A percentile compares a stretch with the other conserved stretches of the same genome.
Evolutionary conservation across 2,113 vertebrate species (phyloP).

Genomic region (Scophthalmus maximus): DNA sequence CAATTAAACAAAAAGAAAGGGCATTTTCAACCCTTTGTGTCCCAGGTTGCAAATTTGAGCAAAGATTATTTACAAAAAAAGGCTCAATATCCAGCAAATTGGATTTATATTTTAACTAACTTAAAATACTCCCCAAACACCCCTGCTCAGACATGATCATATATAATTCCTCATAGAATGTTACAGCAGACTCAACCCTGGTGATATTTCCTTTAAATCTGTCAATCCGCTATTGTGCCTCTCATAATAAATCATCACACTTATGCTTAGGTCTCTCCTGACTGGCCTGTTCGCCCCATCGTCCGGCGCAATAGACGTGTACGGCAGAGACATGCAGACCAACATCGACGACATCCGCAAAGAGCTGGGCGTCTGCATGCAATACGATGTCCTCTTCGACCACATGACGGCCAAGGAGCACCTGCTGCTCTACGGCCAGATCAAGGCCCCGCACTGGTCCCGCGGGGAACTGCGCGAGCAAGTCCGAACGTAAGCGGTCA

Average conservation of each 20-base stretch:
- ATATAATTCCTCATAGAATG: background rate
- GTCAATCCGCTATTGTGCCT: background rate
- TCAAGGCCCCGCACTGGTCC: constrained; percentile 93
- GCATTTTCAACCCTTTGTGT: background rate
- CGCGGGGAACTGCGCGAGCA: constrained; percentile 86
- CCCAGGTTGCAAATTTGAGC: background rate
- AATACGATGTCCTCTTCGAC: constrained; percentile 94
- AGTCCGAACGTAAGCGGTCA: constrained; percentile 86
- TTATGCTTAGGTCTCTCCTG: constrained; percentile 88
- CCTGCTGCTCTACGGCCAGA: constrained; percentile 91
- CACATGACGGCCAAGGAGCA: constrained; percentile 95
- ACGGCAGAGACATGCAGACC: constrained; percentile 89
- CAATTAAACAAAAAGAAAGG: background rate
- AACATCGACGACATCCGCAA: constrained; percentile 85
- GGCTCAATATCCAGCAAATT: background rate
- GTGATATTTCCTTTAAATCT: no score
- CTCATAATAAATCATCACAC: background rate
- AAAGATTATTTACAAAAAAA: background rate
- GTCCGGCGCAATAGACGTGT: constrained; percentile 90
- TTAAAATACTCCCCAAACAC: no score
- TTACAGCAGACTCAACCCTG: background rate
- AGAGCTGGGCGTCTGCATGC: constrained; percentile 96
- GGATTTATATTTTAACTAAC: background rate
- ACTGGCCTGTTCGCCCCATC: constrained; percentile 91
- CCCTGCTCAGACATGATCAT: no score